Evolutionary conservation across 2,797 vertebrate genomes (phyloP), one percentile per base, ranked within the genome.

Genomic region (Trachurus trachurus): DNA sequence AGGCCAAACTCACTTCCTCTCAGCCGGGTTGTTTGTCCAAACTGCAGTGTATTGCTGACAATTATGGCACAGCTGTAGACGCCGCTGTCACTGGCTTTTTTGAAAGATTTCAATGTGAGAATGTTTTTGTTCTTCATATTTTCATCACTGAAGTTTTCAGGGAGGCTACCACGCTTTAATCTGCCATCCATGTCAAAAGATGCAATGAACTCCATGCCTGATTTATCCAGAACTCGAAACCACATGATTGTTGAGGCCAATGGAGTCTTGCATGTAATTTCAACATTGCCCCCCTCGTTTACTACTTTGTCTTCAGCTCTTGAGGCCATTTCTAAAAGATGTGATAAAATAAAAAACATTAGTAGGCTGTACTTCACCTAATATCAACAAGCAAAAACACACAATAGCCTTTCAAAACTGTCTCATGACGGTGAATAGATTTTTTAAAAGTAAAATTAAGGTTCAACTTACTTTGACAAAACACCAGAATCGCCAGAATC

Each of bases 391-490:
- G 5, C 4, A 0, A 59, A 59, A 62, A 56, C 22, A 64, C 11
- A 21, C 34, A 2, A 56, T 11, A 44, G 26, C 0, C 9, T 0
- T 12, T 65, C 1, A 3, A 17, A 22, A 13, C 56, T 45, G 22
- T 16, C 2, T 12, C n/a, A 57, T 4, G 1, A 31, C 7, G 13
- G 9, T 12, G 0, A 65, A 40, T 0, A 34, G 3, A 61, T 40
- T 34, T 34, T 34, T 34, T 34, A 5, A 34, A 34, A 34, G 21
- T 0, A 12, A 49, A 40, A 22, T 31, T 54, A 6, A 39, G 7
- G 9, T 59, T 58, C 1, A 34, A 88, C 91, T 91, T 90, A 96
- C 95, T 67, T n/a, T 76, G 81, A 74, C 34, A 82, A 29, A 92
- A 66, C 34, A 88, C 57, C 53, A 94, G 74, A 74, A 93, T 70